Evolutionary conservation across 2,888 invertebrate species (phyloP), one percentile per base, ranked within the genome.

Genomic region (Chymomyza amoena): DNA sequence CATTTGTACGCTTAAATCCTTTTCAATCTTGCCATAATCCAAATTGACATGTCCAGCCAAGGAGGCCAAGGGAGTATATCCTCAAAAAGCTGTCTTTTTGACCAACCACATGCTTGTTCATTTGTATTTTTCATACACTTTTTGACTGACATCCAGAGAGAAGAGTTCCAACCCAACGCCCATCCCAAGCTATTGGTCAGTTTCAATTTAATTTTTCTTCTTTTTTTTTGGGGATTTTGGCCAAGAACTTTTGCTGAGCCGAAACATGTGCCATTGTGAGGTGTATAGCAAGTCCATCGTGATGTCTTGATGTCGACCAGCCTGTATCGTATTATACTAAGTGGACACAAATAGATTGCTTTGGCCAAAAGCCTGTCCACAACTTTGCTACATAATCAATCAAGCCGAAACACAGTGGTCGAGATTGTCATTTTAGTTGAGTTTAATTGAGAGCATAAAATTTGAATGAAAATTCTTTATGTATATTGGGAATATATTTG

Each of bases 321-420:
- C 45, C 61, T 68, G 65, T 61, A 68, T 76, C 79, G 84, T 79
- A 81, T 88, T 87, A 80, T 79, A 88, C 88, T 91, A 90, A 90
- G 89, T 89, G 89, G 89, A 90, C 89, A 89, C 86, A 90, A 91
- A 90, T 87, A 89, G 90, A 91, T 90, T 91, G 87, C 87, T 88
- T 77, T 80, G 81, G 84, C 88, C 89, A 84, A 89, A 69, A 83
- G 90, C 88, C 90, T 91, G 91, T 91, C 91, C 89, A 87, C 91
- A 91, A 89, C 85, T 91, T 91, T 85, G 84, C 86, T 79, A 86
- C 81, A 91, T 91, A 91, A 91, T 91, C 91, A 91, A 91, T 91
- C 91, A 91, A 91, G 88, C 36, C 20, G 39, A 66, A 32, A 9
- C 32, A 32, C 32, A 7, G 32, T 32, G 32, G 32, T 32, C 32